Base-by-base conservation (phyloP, 2,797 vertebrate genomes). In the Brachyrhaphis roseni region DNA sequence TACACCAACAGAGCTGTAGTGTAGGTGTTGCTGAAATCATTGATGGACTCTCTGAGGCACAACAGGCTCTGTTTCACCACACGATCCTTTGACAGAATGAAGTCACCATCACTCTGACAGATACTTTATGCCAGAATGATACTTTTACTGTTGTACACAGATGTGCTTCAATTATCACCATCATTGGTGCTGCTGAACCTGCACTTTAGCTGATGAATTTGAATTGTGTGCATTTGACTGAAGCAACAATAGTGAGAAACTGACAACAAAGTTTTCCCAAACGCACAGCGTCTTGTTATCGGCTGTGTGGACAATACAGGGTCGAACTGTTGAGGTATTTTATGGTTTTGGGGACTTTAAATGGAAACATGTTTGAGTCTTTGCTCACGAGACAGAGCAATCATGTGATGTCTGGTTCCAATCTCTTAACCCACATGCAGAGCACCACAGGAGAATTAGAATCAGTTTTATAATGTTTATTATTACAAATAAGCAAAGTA, bases 1-100 rank as follows among this genome's bases (percentile, higher is more conserved):
- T 98, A 97, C 2, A 96, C 95, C 89, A 97, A 78, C 74, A 98
- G 90, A 49, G 96, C 96, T 1, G 94, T 95, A 13, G 89, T 92
- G 70, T 97, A 96, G 71, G 82, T 88, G 85, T 95, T 93, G 49
- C 86, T 88, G 72, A 96, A 41, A 68, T 85, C 79, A 66, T 23
- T 39, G 13, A 87, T 31, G 71, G 90, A 90, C 4, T 79, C 41
- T n/a, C 66, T 85, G 0, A 97, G 87, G 80, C 94, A 97, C 1
- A 78, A 84, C 85, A 97, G 77, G 41, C 96, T 79, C 45, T n/a
- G 49, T 0, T 2, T 4, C 31, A 79, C 26, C n/a, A 64, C 57
- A 13, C 1, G 15, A 74, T 64, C 45, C 72, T 78, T 73, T 28
- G 51, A 79, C 26, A 79, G 15, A 66, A 36, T 16, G 3, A 49